These are phyloP conservation scores for Limnodromus scolopaceus DNA, from an alignment of 2,797 vertebrate species.

Conservation along the genomic window DNA sequence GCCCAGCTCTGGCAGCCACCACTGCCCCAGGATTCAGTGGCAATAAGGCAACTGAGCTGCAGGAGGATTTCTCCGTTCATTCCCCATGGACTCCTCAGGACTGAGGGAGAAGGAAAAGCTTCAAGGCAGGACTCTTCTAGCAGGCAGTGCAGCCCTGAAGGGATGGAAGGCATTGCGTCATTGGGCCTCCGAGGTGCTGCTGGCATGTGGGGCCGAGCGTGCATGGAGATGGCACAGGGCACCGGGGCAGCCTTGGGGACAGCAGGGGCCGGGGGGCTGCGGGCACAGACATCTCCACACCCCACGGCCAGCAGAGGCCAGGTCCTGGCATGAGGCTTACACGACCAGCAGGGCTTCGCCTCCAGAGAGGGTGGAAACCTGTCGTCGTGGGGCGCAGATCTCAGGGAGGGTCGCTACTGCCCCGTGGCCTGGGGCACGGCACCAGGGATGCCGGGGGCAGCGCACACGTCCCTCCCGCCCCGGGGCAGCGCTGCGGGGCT, in stretches of 20 bases:
- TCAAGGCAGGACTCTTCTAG: too few relatives aligned
- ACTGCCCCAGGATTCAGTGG: neutral
- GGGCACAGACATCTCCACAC: neutral
- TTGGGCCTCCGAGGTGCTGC: neutral
- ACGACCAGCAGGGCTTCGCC: neutral
- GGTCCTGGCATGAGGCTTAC: neutral
- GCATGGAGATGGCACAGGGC: too few relatives aligned
- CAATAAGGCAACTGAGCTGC: neutral
- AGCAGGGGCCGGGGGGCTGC: neutral
- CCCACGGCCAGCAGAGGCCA: neutral
- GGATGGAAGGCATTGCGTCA: neutral
- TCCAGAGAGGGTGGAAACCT: too few relatives aligned
- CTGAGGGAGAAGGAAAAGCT: neutral
- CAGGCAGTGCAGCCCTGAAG: neutral
- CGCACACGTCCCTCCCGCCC: rapidly evolving
- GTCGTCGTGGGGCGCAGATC: rapidly evolving
- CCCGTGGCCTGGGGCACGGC: neutral
- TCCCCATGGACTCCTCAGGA: neutral
- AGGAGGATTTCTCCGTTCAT: neutral
- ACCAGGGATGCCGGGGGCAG: neutral
- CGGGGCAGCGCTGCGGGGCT: neutral
- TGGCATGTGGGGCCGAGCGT: rapidly evolving
- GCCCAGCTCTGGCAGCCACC: neutral
- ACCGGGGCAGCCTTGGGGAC: neutral
- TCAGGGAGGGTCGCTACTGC: neutral